Conservation (phyloP, 64 coral and sea anemone genomes). For the Pocillopora damicornis region DNA sequence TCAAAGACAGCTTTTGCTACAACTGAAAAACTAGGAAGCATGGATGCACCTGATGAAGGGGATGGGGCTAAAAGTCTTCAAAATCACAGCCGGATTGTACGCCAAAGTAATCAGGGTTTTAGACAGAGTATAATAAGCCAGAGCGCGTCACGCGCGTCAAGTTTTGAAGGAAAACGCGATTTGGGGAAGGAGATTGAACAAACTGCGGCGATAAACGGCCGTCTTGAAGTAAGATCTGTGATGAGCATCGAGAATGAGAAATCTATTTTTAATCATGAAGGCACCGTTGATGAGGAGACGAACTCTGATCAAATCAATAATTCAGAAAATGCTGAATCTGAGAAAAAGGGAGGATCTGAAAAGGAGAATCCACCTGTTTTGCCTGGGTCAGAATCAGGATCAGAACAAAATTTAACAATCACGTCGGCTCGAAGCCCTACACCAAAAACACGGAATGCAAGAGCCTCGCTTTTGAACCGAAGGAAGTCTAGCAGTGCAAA, state of each 20-base stretch:
- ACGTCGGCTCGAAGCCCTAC: neutral
- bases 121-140: neutral
- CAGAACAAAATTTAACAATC: neutral
- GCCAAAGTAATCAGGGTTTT: neutral
- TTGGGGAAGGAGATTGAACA: neutral
- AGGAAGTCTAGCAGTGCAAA: neutral
- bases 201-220: neutral
- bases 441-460: neutral
- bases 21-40: neutral
- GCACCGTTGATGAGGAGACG: too few relatives aligned
- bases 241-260: neutral
- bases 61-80: neutral
- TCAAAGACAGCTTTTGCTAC: neutral
- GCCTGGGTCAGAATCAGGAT: neutral
- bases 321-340: neutral
- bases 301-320: neutral
- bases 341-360: neutral
- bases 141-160: neutral
- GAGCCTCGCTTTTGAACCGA: neutral
- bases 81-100: neutral
- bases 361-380: neutral
- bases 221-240: neutral
- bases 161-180: neutral
- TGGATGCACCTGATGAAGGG: neutral
- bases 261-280: neutral